Percentiles rank a stretch among this genome's conserved stretches.
Conservation (phyloP, 2,113 vertebrate species). For the Lates calcarifer region DNA sequence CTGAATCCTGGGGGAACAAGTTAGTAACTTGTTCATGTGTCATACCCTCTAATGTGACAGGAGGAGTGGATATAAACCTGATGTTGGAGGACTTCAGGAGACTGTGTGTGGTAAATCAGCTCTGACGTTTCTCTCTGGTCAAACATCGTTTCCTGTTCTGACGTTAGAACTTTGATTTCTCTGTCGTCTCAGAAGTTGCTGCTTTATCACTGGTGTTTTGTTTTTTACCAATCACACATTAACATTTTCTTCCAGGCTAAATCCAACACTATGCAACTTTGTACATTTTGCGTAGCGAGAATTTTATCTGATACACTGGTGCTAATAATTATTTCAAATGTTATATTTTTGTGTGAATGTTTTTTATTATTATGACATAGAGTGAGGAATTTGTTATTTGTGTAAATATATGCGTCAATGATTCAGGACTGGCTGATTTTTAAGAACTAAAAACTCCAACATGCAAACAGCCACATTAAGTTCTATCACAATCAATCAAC, state of each 20-base stretch:
- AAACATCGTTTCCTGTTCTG: constrained; percentile 13
- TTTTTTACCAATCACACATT: constrained; percentile 55
- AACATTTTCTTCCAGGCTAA: constrained; percentile 59
- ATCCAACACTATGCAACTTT: constrained; percentile 96
- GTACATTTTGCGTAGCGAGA: constrained; percentile 93
- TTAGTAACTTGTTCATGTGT: neutral
- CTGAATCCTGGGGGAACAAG: neutral
- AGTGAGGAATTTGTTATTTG: constrained; percentile 89
- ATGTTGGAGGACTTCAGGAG: neutral
- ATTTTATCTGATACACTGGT: constrained; percentile 99
- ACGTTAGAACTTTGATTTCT: neutral
- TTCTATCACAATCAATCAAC: constrained; percentile 72
- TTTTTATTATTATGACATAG: constrained; percentile 91
- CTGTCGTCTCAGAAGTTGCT: constrained; percentile 61
- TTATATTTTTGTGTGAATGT: constrained; percentile 99
- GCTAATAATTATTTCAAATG: constrained; percentile 99
- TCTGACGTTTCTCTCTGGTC: constrained; percentile 13
- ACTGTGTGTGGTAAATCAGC: neutral
- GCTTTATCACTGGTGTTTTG: constrained; percentile 65
- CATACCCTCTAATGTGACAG: too few species aligned
- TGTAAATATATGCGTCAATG: constrained; percentile 92
- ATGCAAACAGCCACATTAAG: constrained; percentile 56
- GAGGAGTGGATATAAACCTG: too few species aligned
- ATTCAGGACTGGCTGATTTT: constrained; percentile 86
- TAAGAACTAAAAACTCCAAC: constrained; percentile 37